Conservation (phyloP, 2,888 invertebrate species). For the Pardosa pseudoannulata region DNA sequence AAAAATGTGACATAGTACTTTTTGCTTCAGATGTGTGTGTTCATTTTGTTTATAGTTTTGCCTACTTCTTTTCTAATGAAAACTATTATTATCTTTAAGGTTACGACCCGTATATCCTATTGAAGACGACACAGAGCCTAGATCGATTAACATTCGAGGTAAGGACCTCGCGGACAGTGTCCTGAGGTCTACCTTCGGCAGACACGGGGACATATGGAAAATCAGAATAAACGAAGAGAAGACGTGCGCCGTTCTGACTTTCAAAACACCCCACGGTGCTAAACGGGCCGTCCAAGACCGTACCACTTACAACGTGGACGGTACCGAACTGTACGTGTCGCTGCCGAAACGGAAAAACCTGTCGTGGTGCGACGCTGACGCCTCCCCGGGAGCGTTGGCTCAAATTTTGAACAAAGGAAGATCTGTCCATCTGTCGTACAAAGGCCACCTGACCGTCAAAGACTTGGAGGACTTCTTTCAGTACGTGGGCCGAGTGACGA, state of each 20-base stretch:
- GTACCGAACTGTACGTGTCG: background rate
- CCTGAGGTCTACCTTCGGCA: background rate
- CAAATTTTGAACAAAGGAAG: background rate
- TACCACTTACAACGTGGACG: background rate
- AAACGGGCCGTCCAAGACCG: background rate
- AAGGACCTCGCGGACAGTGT: background rate
- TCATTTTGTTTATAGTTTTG: no score
- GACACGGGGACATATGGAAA: conserved; percentile 12
- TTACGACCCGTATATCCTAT: background rate
- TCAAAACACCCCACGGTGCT: background rate
- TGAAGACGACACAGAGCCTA: conserved; percentile 4
- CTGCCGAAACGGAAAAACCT: conserved; percentile 11
- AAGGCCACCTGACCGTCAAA: background rate
- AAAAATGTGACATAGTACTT: no score
- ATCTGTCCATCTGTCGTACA: conserved; percentile 16
- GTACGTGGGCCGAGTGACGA: conserved; percentile 5
- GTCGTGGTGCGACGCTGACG: conserved; percentile 3
- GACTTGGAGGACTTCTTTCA: conserved; percentile 27
- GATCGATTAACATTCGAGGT: conserved; percentile 29
- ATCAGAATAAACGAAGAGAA: background rate
- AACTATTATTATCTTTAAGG: background rate
- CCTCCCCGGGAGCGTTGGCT: background rate
- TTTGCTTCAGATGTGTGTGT: no score
- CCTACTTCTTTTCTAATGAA: no score
- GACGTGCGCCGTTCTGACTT: conserved; percentile 6